Base-by-base conservation (phyloP, 2,797 vertebrate genomes). In the Mus minutoides region DNA sequence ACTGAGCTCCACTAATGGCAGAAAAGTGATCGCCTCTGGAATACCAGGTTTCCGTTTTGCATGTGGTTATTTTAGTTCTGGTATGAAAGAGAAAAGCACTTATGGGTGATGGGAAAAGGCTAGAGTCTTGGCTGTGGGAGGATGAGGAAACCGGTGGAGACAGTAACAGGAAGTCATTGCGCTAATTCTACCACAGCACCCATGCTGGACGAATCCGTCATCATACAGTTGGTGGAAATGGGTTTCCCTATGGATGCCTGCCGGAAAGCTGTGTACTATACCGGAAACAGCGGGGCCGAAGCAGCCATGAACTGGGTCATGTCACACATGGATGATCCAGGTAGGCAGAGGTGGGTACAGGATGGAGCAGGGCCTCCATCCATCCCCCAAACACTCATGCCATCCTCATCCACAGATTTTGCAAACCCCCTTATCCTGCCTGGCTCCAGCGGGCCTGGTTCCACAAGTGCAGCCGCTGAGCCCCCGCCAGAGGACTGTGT, bases 251-350 rank as follows among this genome's bases (percentile, higher is more conserved):
- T 99, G 97, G 99, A 99, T 43, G 99, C 99, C 92, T 99, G 99
- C 98, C 99, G 99, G 97, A 99, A 99, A 98, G 99, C 99, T 0
- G 99, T 99, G 75, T 99, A 99, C 97, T 99, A 99, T 98, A 99
- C 99, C 0, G 99, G 99, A 80, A 99, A 99, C 98, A 99, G 99
- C 16, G 99, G 99, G 94, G 99, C 99, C 0, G 99, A 99, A 97
- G 99, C 99, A 0, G 99, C 99, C 98, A 99, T 99, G 99, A 99
- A 99, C 97, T 99, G 99, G 99, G 99, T 99, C 97, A 99, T 99
- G 99, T 98, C 99, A 4, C 99, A 99, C 95, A 99, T 99, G 99
- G 99, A 99, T 0, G 99, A 99, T 98, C 99, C 99, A 98, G 99
- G 99, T 99, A 99, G 29, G 98, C 97, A 40, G 26, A 73, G 13